Conservation (phyloP, 2,797 vertebrate genomes). For the Bradypus variegatus region DNA sequence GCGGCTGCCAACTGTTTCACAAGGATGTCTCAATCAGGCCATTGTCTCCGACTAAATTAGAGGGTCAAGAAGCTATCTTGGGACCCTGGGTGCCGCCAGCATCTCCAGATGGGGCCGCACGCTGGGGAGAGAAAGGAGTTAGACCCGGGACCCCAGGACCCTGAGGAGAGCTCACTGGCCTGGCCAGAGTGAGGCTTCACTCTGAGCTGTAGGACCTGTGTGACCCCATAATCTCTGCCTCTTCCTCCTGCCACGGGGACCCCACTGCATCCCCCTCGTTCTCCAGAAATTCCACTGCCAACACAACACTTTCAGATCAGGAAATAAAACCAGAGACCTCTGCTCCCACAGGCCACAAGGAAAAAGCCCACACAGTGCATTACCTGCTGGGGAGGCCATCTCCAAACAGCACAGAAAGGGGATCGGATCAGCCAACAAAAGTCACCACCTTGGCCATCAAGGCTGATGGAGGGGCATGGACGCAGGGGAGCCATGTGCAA, state of each 20-base stretch:
- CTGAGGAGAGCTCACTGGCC: neutral
- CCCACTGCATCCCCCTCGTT: neutral
- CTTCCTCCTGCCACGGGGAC: neutral
- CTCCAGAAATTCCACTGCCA: neutral
- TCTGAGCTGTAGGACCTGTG: neutral
- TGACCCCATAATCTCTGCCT: neutral
- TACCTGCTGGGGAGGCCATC: neutral
- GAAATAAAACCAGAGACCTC: neutral
- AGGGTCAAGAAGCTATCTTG: neutral
- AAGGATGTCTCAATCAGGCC: slow-evolving; percentile 20
- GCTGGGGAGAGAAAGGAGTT: neutral
- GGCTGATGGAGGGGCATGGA: neutral
- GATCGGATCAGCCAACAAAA: neutral
- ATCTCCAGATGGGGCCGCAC: neutral
- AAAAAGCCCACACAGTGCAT: accelerated
- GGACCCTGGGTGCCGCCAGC: neutral
- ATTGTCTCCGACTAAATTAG: slow-evolving; percentile 1
- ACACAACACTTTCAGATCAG: accelerated
- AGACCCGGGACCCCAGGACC: too few relatives aligned
- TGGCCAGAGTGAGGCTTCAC: neutral
- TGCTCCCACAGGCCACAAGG: neutral
- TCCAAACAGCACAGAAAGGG: neutral
- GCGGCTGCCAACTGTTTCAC: neutral
- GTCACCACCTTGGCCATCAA: too few relatives aligned
- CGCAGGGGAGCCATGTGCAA: neutral